Percentiles rank a stretch among this genome's conserved stretches.
Conservation (phyloP, 2,888 invertebrate genomes). For the Leistus spinibarbis region DNA sequence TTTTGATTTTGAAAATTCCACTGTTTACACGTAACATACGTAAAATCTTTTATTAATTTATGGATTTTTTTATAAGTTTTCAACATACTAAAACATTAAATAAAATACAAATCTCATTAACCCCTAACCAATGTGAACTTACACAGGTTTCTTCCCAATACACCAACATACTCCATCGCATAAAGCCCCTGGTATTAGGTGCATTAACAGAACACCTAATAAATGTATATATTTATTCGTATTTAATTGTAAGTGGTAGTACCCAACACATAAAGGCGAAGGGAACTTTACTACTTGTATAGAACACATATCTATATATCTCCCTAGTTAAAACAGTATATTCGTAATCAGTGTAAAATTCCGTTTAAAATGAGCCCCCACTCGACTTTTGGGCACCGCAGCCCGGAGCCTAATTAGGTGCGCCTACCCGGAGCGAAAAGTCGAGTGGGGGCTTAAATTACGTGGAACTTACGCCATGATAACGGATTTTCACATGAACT, state of each 20-base stretch:
- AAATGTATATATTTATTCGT: conserved; percentile 61
- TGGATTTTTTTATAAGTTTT: conserved; percentile 77
- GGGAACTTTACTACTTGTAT: conserved; percentile 63
- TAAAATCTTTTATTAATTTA: conserved; percentile 72
- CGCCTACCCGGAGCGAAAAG: not conserved
- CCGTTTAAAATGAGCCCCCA: not conserved
- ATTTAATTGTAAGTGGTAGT: conserved; percentile 67
- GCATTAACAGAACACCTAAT: conserved; percentile 66
- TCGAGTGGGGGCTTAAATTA: not conserved
- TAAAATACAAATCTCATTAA: not conserved
- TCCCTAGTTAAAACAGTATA: conserved; percentile 51
- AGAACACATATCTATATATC: conserved; percentile 63
- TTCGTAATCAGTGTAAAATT: not conserved
- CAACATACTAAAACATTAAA: conserved; percentile 65
- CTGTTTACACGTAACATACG: conserved; percentile 79
- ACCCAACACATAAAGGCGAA: conserved; percentile 65
- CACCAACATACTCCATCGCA: conserved; percentile 63
- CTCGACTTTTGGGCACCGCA: not conserved
- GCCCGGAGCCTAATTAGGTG: not conserved
- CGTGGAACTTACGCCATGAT: conserved; percentile 73
- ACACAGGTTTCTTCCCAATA: conserved; percentile 69
- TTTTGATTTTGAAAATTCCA: conserved; percentile 76
- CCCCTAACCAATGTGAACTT: conserved; percentile 49
- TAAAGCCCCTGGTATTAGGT: conserved; percentile 67
- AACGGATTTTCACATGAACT: conserved; percentile 80